Evolutionary conservation across 2,888 invertebrate species (phyloP).

Genomic region (Deladenus siricidicola): DNA sequence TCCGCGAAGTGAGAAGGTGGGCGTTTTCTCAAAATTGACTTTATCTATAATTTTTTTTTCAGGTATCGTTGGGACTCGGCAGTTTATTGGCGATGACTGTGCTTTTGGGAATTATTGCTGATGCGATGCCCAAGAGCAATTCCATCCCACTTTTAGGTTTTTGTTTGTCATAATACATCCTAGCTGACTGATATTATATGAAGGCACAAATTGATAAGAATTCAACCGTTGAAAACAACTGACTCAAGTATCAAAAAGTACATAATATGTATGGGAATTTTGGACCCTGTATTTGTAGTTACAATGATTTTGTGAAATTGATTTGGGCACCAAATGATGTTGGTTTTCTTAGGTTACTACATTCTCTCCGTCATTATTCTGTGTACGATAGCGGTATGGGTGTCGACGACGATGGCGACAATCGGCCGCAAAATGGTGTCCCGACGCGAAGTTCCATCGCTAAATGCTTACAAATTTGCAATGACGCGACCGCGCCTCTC

Average conservation of each 20-base stretch:
- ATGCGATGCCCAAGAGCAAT: conserved; percentile 50
- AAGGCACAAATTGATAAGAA: too few relatives aligned
- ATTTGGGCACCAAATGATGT: not conserved
- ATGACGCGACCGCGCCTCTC: conserved; percentile 14
- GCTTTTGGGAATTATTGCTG: conserved; percentile 33
- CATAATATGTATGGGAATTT: too few relatives aligned
- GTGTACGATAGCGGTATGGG: conserved; percentile 48
- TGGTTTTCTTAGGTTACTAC: conserved; percentile 41
- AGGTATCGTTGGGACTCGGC: conserved; percentile 44
- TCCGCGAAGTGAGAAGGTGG: conserved; percentile 47
- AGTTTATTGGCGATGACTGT: conserved; percentile 46
- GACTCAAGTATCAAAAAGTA: too few relatives aligned
- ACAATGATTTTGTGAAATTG: too few relatives aligned
- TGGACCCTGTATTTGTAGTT: too few relatives aligned
- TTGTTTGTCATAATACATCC: conserved; percentile 8
- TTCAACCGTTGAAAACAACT: too few relatives aligned
- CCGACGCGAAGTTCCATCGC: conserved; percentile 20
- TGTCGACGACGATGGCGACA: conserved; percentile 45
- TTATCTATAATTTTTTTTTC: not conserved
- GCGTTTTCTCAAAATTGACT: not conserved
- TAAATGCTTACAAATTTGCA: conserved; percentile 23
- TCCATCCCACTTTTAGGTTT: conserved; percentile 38
- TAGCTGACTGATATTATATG: not conserved
- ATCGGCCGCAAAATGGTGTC: conserved; percentile 17
- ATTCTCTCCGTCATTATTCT: conserved; percentile 48